A percentile compares a stretch with the other conserved stretches of the same genome.
phyloP scores from a whole-genome alignment of 1,140 invertebrate species.

The Tachypleus tridentatus region DNA sequence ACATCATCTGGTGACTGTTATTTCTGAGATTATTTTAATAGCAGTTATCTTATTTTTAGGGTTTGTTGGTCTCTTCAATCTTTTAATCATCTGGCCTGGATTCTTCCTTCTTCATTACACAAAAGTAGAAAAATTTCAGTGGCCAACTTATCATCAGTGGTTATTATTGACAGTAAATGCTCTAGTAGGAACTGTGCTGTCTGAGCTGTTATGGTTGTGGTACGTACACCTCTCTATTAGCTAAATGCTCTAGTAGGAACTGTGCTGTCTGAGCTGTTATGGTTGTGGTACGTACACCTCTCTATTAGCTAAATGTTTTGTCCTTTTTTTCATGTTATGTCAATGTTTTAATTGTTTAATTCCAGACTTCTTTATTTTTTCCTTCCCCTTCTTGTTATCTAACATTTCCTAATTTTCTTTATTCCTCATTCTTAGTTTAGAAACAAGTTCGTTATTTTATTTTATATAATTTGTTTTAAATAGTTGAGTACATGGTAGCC shows the following conservation, averaged over 20 bases:
- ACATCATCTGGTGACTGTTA: no score
- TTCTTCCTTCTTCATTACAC: constrained; percentile 70
- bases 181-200: constrained; percentile 71
- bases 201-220: constrained; percentile 79
- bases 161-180: constrained; percentile 66
- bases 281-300: constrained; percentile 55
- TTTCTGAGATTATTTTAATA: no score
- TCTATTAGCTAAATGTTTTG: no score
- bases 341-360: no score
- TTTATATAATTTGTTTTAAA: no score
- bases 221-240: constrained; percentile 34
- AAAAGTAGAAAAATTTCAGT: constrained; percentile 61
- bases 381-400: no score
- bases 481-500: no score
- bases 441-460: no score
- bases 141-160: constrained; percentile 65
- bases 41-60: constrained; percentile 40
- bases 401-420: no score
- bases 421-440: no score
- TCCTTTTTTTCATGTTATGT: no score
- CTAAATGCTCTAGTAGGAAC: constrained; percentile 80
- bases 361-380: no score
- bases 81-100: constrained; percentile 68
- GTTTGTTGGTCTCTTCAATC: constrained; percentile 74
- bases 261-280: constrained; percentile 69